Base-by-base conservation (phyloP, 2,113 vertebrate species). In the Pithys albifrons region DNA sequence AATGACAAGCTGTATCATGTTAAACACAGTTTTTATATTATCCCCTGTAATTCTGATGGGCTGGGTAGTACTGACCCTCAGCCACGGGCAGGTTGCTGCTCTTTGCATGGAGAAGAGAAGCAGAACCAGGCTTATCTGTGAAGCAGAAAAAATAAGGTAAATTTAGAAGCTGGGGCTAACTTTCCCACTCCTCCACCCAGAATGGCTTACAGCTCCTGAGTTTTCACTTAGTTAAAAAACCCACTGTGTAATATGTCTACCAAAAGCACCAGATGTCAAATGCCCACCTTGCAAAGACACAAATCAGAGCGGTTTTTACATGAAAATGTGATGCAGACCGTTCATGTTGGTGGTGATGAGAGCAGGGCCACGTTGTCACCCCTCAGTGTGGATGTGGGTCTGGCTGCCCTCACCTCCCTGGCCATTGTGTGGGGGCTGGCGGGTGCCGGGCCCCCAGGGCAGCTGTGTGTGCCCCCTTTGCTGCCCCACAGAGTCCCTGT, bases 281-380 rank as follows among this genome's bases (percentile, higher is more conserved):
- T 12, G 28, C 23, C 7, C 0, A 4, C 39, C 54, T 46, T 31
- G 33, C 19, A 15, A 24, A 73, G 75, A 12, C 6, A 19, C 3
- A 20, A 25, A 18, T 24, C 39, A 15, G 28, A 45, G 16, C 9
- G 19, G 3, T 70, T 62, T 77, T 46, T 58, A 5, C 9, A 2
- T 23, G 16, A 15, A 41, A 12, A 2, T 0, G 1, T 4, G 18
- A 0, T 6, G 7, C 14, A 7, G 43, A 3, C 31, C 1, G 0
- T 28, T 20, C 1, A 0, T 3, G 3, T 48, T 22, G 9, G 5
- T n/a, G 16, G 23, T 6, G 14, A 6, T 2, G 29, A 69, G 4
- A 45, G 43, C 15, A 5, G 35, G 31, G 19, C 58, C 2, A 0
- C 5, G 1, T 1, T 14, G 31, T 20, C 6, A 1, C 41, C 17